Evolutionary conservation across 2,888 invertebrate genomes (phyloP).

Genomic region (Margaritifera margaritifera): DNA sequence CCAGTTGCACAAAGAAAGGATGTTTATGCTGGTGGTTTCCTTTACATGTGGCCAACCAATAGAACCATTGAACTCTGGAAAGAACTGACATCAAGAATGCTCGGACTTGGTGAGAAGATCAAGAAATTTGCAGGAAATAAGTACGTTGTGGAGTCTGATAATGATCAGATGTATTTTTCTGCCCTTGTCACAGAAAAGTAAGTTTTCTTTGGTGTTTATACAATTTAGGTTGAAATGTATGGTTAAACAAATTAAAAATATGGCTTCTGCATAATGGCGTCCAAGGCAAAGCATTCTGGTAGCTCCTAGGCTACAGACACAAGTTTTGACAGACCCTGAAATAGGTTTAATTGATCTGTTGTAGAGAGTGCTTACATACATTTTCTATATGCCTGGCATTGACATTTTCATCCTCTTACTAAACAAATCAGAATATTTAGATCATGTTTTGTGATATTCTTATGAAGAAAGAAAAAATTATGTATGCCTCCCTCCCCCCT

Average conservation of each 20-base stretch:
- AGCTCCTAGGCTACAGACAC: neutral
- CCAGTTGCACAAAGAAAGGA: conserved; percentile 28
- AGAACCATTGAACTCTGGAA: conserved; percentile 42
- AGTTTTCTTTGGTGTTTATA: neutral
- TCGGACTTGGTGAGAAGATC: conserved; percentile 35
- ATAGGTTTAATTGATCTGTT: neutral
- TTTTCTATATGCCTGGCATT: neutral
- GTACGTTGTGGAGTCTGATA: conserved; percentile 41
- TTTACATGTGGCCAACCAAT: conserved; percentile 44
- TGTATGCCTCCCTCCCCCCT: too few relatives aligned
- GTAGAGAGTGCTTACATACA: neutral
- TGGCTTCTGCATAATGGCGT: neutral
- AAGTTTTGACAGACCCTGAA: neutral
- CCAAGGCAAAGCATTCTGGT: neutral
- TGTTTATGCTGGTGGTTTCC: conserved; percentile 49
- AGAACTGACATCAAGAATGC: conserved; percentile 41
- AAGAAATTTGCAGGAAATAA: conserved; percentile 18
- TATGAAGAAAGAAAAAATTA: too few relatives aligned
- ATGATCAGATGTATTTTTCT: conserved; percentile 53
- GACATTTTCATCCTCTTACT: too few relatives aligned
- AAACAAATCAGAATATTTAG: too few relatives aligned
- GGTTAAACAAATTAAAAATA: too few relatives aligned
- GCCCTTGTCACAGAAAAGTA: conserved; percentile 32
- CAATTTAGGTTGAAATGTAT: neutral
- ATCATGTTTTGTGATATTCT: too few relatives aligned